Percentiles rank a stretch among this genome's conserved stretches.
Evolutionary conservation across 2,888 invertebrate species (phyloP).

Genomic region (Mimas tiliae): DNA sequence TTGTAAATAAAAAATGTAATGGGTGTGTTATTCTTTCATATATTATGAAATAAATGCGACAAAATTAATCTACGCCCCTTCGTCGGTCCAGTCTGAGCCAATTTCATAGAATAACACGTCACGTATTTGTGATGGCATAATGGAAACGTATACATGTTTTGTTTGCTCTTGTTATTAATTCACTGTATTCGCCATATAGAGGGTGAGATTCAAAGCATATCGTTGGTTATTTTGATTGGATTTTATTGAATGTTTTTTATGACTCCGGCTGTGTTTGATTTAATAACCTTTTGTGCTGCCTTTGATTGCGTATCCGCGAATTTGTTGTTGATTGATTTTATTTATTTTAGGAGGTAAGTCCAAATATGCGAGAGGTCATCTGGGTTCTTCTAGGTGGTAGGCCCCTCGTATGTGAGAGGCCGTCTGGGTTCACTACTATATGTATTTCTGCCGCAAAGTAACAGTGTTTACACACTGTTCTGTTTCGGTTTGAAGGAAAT

Average conservation of each 20-base stretch:
- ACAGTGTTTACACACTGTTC: too few species aligned
- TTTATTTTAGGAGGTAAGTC: conserved; percentile 25
- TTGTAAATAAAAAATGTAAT: conserved; percentile 18
- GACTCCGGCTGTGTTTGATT: conserved; percentile 43
- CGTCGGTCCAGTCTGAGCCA: conserved; percentile 54
- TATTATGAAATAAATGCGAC: conserved; percentile 34
- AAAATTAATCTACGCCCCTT: conserved; percentile 66
- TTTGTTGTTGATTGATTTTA: conserved; percentile 36
- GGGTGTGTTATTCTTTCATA: conserved; percentile 24
- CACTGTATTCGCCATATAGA: conserved; percentile 56
- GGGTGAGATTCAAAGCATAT: conserved; percentile 59
- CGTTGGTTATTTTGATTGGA: conserved; percentile 67
- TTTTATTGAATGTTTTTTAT: conserved; percentile 61
- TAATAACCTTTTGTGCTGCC: conserved; percentile 45
- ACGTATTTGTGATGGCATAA: conserved; percentile 60
- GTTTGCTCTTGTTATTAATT: conserved; percentile 68
- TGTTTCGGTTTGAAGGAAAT: too few species aligned
- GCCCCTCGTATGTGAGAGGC: too few species aligned
- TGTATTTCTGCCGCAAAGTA: too few species aligned
- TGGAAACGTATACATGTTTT: conserved; percentile 62
- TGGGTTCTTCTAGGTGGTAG: too few species aligned
- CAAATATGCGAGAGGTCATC: too few species aligned
- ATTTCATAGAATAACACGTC: conserved; percentile 76
- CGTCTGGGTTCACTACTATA: too few species aligned
- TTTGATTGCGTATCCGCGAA: conserved; percentile 44